Conservation (phyloP, 2,113 vertebrate genomes). For the Oncorhynchus keta region DNA sequence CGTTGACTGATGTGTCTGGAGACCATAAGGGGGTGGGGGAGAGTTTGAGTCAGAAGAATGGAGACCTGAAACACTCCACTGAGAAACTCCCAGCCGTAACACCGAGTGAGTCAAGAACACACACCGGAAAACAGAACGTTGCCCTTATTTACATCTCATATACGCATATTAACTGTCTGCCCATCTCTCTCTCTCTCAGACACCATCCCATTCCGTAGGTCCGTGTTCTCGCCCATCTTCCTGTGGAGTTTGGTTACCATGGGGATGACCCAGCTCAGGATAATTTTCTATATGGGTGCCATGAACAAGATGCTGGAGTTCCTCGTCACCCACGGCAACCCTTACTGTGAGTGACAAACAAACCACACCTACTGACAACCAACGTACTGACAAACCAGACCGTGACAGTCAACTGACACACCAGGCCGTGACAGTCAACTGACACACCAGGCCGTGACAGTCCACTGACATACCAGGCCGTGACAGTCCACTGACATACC, state of each 20-base stretch:
- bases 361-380: background rate
- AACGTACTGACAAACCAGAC: too few relatives aligned
- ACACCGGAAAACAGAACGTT: background rate
- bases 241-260: constrained; percentile 90
- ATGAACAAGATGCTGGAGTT: constrained; percentile 93
- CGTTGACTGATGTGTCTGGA: constrained; percentile 54
- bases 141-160: too few relatives aligned
- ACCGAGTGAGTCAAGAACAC: constrained; percentile 64
- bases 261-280: constrained; percentile 85
- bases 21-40: constrained; percentile 71
- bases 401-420: background rate
- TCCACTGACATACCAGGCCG: background rate
- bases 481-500: background rate
- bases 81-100: constrained; percentile 58
- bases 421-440: background rate
- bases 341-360: constrained; percentile 56
- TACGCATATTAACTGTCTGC: constrained; percentile 11
- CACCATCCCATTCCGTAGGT: constrained; percentile 73
- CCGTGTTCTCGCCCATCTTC: constrained; percentile 86
- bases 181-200: constrained; percentile 52
- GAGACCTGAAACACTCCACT: constrained; percentile 49
- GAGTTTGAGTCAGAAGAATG: constrained; percentile 71
- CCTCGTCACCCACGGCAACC: constrained; percentile 64
- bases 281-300: constrained; percentile 91
- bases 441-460: too few relatives aligned